Conservation (phyloP, 2,888 invertebrate species). For the Xanthorhoe spadicearia region DNA sequence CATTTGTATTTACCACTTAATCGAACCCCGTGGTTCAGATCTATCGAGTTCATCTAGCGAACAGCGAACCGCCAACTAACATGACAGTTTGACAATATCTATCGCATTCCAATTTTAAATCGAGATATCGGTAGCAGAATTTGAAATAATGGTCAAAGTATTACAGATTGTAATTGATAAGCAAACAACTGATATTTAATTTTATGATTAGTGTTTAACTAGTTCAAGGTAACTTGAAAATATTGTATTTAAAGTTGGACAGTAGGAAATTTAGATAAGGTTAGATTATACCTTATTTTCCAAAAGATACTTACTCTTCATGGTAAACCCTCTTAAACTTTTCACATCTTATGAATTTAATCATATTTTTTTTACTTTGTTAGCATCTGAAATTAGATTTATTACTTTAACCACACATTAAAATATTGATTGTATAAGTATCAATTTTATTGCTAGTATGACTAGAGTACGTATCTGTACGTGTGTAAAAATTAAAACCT, state of each 20-base stretch:
- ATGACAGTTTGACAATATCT: slow-evolving; percentile 9
- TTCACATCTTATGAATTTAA: too few species aligned
- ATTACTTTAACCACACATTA: too few species aligned
- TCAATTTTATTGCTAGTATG: too few species aligned
- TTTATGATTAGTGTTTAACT: background rate
- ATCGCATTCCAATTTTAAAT: background rate
- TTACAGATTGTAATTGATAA: background rate
- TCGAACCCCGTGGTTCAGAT: slow-evolving; percentile 16
- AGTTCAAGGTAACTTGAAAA: background rate
- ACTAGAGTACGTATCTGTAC: too few species aligned
- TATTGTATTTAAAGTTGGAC: background rate
- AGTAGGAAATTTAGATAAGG: too few species aligned
- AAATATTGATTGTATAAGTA: too few species aligned
- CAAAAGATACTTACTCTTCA: too few species aligned
- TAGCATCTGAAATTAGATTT: too few species aligned
- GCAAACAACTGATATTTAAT: background rate
- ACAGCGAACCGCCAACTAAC: slow-evolving; percentile 13
- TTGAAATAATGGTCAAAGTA: slow-evolving; percentile 3
- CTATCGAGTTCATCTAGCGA: slow-evolving; percentile 27
- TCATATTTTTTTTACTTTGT: too few species aligned
- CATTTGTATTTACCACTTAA: slow-evolving; percentile 9
- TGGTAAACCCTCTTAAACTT: too few species aligned
- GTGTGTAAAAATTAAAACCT: too few species aligned
- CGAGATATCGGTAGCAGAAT: slow-evolving; percentile 3
- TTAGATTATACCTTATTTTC: too few species aligned